These are phyloP conservation scores for Folsomia candida DNA, from an alignment of 2,888 invertebrate species.

Conservation along the genomic window DNA sequence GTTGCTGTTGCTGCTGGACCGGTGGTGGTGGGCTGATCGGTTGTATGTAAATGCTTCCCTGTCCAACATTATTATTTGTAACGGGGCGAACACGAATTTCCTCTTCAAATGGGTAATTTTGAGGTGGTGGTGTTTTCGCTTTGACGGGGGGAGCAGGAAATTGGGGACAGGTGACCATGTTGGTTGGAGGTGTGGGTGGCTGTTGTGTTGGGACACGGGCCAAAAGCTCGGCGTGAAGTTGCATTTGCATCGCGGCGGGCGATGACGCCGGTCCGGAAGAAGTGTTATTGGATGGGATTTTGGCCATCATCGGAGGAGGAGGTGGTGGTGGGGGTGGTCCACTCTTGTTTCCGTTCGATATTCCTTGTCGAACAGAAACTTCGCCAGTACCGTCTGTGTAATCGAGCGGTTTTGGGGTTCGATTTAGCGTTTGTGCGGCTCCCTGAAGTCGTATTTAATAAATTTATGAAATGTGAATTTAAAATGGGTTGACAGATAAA, in stretches of 20 bases:
- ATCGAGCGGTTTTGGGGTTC: slow-evolving; percentile 8
- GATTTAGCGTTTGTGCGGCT: too few species aligned
- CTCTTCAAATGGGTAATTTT: too few species aligned
- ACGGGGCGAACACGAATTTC: slow-evolving; percentile 7
- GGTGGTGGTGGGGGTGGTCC: slow-evolving; percentile 24
- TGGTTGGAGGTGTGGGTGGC: slow-evolving; percentile 52
- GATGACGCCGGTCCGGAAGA: slow-evolving; percentile 52
- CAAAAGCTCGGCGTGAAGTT: not conserved
- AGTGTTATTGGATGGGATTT: too few species aligned
- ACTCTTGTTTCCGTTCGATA: too few species aligned
- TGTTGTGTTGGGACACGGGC: slow-evolving; percentile 52
- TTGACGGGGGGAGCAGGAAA: not conserved
- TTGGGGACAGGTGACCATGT: too few species aligned
- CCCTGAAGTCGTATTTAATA: too few species aligned
- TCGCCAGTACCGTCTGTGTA: too few species aligned
- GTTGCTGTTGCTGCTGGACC: slow-evolving; percentile 9
- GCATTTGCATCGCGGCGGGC: not conserved
- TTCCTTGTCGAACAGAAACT: too few species aligned
- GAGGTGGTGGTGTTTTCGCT: too few species aligned
- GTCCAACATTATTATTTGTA: slow-evolving; percentile 28
- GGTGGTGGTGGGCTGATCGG: slow-evolving; percentile 29
- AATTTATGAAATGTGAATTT: too few species aligned
- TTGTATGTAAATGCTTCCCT: slow-evolving; percentile 41
- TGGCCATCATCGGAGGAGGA: not conserved
- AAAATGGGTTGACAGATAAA: too few species aligned